Evolutionary conservation across 2,888 invertebrate species (phyloP).

Genomic region (Oxycera nigricornis): DNA sequence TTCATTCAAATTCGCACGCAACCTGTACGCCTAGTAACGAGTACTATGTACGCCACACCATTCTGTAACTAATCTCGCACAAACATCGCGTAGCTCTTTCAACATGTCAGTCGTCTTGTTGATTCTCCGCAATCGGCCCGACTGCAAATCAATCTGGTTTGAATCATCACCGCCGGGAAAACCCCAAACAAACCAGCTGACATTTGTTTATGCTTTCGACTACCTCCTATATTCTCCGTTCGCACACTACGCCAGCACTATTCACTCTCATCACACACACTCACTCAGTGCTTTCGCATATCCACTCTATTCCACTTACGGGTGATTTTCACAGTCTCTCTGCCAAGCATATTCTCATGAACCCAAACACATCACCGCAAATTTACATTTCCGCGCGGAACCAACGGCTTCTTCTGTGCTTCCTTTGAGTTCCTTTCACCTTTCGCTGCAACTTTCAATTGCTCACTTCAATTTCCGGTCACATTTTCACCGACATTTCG

Average conservation of each 20-base stretch:
- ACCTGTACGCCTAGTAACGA: no score
- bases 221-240: background rate
- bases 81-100: no score
- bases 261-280: background rate
- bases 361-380: background rate
- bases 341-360: background rate
- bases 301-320: conserved; percentile 5
- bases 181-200: conserved; percentile 40
- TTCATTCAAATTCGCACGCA: no score
- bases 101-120: no score
- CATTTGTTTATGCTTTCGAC: conserved; percentile 32
- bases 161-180: conserved; percentile 30
- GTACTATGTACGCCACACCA: no score
- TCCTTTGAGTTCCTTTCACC: background rate
- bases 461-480: background rate
- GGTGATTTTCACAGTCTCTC: conserved; percentile 18
- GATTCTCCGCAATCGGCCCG: no score
- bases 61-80: no score
- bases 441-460: background rate
- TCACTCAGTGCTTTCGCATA: background rate
- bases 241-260: background rate
- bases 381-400: background rate
- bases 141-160: background rate
- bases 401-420: background rate
- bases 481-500: conserved; percentile 2